Conservation (phyloP, 2,113 vertebrate species). For the Gorsachius goisagi region DNA sequence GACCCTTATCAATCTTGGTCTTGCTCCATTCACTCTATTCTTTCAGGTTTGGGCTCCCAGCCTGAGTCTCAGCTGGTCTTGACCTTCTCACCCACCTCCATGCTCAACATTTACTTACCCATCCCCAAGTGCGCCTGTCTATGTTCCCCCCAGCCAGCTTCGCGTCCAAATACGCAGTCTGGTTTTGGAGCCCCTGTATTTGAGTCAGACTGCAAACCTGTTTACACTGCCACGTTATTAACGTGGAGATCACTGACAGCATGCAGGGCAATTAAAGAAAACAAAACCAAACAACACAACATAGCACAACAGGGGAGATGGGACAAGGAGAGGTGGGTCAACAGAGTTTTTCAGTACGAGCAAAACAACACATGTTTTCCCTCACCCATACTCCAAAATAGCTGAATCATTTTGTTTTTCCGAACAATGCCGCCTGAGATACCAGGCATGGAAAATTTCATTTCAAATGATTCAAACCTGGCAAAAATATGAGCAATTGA, state of each 20-base stretch:
- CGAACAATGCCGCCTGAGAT: neutral
- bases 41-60: neutral
- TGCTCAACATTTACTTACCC: neutral
- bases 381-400: neutral
- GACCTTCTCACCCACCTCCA: neutral
- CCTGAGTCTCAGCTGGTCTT: neutral
- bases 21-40: neutral
- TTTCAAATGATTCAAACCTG: neutral
- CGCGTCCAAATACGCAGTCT: neutral
- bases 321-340: constrained; percentile 18
- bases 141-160: neutral
- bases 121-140: neutral
- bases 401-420: constrained; percentile 42
- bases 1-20: neutral
- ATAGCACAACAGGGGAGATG: neutral
- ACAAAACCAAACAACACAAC: neutral
- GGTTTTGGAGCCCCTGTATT: neutral
- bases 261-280: neutral
- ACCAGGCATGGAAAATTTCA: neutral
- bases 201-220: neutral
- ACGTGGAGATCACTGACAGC: neutral
- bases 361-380: constrained; percentile 54
- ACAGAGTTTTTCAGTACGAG: neutral
- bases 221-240: neutral
- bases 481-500: neutral